Base-by-base conservation (phyloP, 2,888 invertebrate species). In the Idaea straminata region DNA sequence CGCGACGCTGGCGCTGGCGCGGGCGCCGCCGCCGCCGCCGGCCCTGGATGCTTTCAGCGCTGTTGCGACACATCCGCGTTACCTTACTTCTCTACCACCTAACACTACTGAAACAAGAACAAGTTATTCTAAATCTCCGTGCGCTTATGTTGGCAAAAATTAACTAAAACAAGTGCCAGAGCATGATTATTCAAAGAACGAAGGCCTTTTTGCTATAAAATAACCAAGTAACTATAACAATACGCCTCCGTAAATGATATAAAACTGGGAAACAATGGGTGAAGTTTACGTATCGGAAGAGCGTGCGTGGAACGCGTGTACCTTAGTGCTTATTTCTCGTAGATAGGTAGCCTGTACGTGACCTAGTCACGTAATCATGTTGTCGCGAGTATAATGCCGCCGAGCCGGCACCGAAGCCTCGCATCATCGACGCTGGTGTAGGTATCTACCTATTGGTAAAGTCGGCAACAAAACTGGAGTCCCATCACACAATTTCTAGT, bases 271-370 rank as follows among this genome's bases (percentile, higher is more conserved):
- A 47, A 47, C 47, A 47, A 47, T 47, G 47, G 47, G 7, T 47
- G 10, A 10, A 47, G 47, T 47, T 47, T 47, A 47, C 47, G 10
- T 47, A 47, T 47, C 47, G 47, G 10, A 47, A 47, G 13, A 47
- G 7, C 47, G 66, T 66, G 64, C 65, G 57, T 62, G 57, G 61
- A 72, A 82, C 81, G 86, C 88, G 88, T 86, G 83, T 77, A 74
- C 70, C 64, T 66, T 71, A 75, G 79, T 71, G 76, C 70, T 80
- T 80, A 80, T 82, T 77, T 75, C 75, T 77, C 72, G 75, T 76
- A 81, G 83, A 84, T 84, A 81, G 79, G 83, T 74, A 71, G 69
- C 71, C 71, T 75, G 76, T 86, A 90, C 90, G 91, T 91, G 91
- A 83, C 79, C 82, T 86, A 82, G 86, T 87, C 89, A 86, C 85